phyloP scores from a whole-genome alignment of 2,888 invertebrate genomes.

The Eilema sororculum region DNA sequence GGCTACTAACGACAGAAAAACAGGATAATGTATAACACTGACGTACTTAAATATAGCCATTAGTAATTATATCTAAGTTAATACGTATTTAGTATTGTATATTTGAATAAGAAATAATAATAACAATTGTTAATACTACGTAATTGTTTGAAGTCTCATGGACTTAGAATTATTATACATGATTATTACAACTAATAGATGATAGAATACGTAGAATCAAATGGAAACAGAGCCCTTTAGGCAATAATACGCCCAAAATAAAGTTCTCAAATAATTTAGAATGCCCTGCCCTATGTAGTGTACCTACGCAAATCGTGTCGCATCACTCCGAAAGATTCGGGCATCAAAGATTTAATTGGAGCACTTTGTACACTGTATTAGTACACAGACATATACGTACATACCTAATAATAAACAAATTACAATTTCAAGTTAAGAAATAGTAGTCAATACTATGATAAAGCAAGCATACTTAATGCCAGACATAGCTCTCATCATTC shows the following conservation, averaged over 20 bases:
- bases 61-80: not conserved
- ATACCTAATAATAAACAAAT: not conserved
- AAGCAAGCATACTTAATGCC: constrained; percentile 39
- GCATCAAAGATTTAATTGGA: not conserved
- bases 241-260: not conserved
- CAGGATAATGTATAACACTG: constrained; percentile 9
- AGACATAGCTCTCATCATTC: constrained; percentile 51
- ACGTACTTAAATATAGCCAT: not conserved
- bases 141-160: not conserved
- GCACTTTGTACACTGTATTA: not conserved
- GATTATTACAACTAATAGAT: not conserved
- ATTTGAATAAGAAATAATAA: not conserved
- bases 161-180: not conserved
- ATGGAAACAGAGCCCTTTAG: not conserved
- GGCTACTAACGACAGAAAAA: not conserved
- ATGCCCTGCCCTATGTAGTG: no score
- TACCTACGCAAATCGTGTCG: no score
- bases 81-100: not conserved
- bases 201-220: no score
- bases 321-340: not conserved
- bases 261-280: no score
- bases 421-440: not conserved
- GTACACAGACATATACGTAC: not conserved
- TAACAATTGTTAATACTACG: no score
- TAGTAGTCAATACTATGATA: constrained; percentile 23